Base-by-base conservation (phyloP, 1,140 invertebrate species). In the Drosophila repleta region DNA sequence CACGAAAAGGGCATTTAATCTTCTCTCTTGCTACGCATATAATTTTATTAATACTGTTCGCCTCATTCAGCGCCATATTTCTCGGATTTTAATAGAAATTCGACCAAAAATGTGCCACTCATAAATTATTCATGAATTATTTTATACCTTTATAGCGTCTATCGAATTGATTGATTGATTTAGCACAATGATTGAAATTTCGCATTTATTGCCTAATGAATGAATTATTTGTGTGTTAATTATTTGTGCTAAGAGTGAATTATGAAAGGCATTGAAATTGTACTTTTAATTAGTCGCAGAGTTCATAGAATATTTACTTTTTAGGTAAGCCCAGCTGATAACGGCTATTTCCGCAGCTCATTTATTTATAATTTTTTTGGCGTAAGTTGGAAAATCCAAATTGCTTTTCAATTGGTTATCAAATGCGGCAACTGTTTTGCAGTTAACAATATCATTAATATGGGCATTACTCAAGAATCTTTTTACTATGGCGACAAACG, bases 81-180 rank as follows among this genome's bases (percentile, higher is more conserved):
- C 46, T 51, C 10, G n/a, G 17, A 61, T 13, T 61, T 18, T 53
- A 21, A 15, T 24, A 45, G 4, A 57, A 45, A 41, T 41, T 41
- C 0, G 10, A 24, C 7, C 35, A 8, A 37, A 53, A 39, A n/a
- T 26, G 0, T 15, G 46, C 46, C 4, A 11, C 21, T n/a, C 41
- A 45, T 62, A 56, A 39, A 52, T 45, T 60, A 32, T 2, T 37
- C 32, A 8, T 52, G 62, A 62, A 53, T 58, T 49, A 6, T 29
- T 48, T 51, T 21, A 51, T 13, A 7, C n/a, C 32, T 41, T 57
- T 57, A 52, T 71, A 51, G 21, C 10, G 7, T 5, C 13, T 26
- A 26, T 2, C 46, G 11, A 65, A 29, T 45, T 84, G 81, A 83
- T 83, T 84, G 79, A 83, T 84, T 67, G 72, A 64, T 76, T 83